Conservation (phyloP, 2,888 invertebrate genomes). For the Lingula anatina region DNA sequence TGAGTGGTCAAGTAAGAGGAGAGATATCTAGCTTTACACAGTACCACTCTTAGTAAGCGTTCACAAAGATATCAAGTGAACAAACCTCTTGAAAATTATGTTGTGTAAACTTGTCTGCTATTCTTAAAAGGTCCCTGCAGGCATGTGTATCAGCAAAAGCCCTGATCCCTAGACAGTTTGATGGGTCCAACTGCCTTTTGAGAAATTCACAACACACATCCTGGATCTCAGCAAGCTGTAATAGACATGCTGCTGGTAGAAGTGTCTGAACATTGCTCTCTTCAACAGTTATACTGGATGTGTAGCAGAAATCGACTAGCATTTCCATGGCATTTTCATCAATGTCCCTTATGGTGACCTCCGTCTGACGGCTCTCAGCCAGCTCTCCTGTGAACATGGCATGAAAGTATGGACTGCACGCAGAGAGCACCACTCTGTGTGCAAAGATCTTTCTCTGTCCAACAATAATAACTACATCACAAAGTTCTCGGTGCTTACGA, state of each 20-base stretch:
- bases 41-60: too few species aligned
- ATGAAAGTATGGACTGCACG: constrained; percentile 90
- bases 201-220: constrained; percentile 98
- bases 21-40: too few species aligned
- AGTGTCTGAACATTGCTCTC: constrained; percentile 97
- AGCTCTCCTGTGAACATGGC: constrained; percentile 99
- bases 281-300: constrained; percentile 94
- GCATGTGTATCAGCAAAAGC: constrained; percentile 99
- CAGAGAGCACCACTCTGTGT: constrained; percentile 70
- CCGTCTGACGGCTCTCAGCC: constrained; percentile 96
- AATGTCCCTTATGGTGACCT: constrained; percentile 94
- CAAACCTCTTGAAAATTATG: constrained; percentile 97
- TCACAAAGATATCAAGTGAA: too few species aligned
- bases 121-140: constrained; percentile 87
- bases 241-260: constrained; percentile 83
- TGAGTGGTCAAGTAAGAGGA: too few species aligned
- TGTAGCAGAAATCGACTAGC: constrained; percentile 86
- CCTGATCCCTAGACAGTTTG: constrained; percentile 95
- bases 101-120: constrained; percentile 97
- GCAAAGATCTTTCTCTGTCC: constrained; percentile 93
- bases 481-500: constrained; percentile 81
- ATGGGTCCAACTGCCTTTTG: constrained; percentile 93
- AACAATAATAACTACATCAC: constrained; percentile 94
- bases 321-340: constrained; percentile 95
- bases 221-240: constrained; percentile 94